Evolutionary conservation across 2,797 vertebrate genomes (phyloP), one percentile per base, ranked within the genome.

Genomic region (Staurois parvus): DNA sequence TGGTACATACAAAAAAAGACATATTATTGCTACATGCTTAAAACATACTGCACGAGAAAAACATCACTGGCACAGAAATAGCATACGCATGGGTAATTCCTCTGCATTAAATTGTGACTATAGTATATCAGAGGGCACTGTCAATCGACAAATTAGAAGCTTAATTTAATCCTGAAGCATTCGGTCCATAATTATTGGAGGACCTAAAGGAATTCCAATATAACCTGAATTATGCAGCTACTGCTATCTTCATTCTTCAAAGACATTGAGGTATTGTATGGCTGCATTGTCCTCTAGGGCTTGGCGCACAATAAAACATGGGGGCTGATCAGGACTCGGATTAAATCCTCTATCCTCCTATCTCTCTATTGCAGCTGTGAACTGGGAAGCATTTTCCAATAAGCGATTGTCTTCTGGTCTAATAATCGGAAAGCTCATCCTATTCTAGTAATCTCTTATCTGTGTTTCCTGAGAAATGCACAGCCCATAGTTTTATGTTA

Each of bases 301-400:
- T 79, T 87, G 85, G 85, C 85, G 79, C 75, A 83, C 42, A 87
- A 87, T 87, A 83, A 87, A 87, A 83, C 85, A 26, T 76, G 73
- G 73, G 19, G 80, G 40, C 80, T 87, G 81, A 87, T 87, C 74
- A 68, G 84, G 75, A 87, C 62, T 74, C 62, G 85, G 85, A 87
- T 87, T 87, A 87, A 87, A 86, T 74, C 78, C 85, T 87, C 80
- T 79, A 87, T 87, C 80, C 85, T 37, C 75, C 30, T 87, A 87
- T 87, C 85, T 87, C 80, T 66, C 40, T 52, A 68, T 79, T 83
- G 80, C 85, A 87, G 85, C 85, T 86, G 74, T 81, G 79, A 82
- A 76, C 79, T 66, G 75, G 80, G 81, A 73, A 66, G 68, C 81
- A 79, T 83, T 87, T 75, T 83, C 75, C 85, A 74, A 83, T 83